Evolutionary conservation across 1,140 invertebrate species (phyloP), one percentile per base, ranked within the genome.

Genomic region (Ctenoplectra terminalis): DNA sequence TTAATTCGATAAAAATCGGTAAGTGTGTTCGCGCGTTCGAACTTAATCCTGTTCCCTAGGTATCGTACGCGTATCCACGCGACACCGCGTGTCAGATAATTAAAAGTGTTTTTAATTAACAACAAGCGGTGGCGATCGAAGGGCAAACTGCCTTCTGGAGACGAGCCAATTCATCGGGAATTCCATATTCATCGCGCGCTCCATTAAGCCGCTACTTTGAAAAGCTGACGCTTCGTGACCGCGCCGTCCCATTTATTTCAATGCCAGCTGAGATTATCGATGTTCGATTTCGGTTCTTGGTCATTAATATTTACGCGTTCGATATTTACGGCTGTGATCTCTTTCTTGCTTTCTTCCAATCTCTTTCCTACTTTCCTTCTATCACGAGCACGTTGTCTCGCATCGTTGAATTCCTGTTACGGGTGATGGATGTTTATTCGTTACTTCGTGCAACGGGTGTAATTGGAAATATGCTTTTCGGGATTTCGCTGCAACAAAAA

Each of bases 101-200:
- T 81, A 75, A 75, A 81, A 67, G 61, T 61, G 40, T 3, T 81
- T n/a, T 81, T 75, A 81, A 81, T 75, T 66, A 75, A 75, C 79
- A 67, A 66, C 61, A 17, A 29, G 29, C 31, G 13, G 17, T 17
- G 50, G 17, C 63, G 79, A 81, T 81, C 79, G 72, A 81, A 81
- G 48, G 60, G 70, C 78, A 74, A 81, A 75, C 79, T 67, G 72
- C 31, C 31, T 75, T 73, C 79, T 81, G 79, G 79, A 75, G 79
- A 75, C 72, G 79, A 58, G 79, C 79, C 79, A 81, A 81, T 81
- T 81, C 79, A 75, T 81, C 52, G 79, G 50, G 72, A 81, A 75
- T 81, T 75, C 79, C 79, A 81, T 81, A 81, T 81, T 81, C 79
- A 81, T 81, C 61, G 79, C 43, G 61, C 72, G 79, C 79, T 81